A percentile compares a stretch with the other conserved stretches of the same genome.
These are phyloP conservation scores for Dioctria rufipes DNA, from an alignment of 2,888 invertebrate species.

Conservation along the genomic window DNA sequence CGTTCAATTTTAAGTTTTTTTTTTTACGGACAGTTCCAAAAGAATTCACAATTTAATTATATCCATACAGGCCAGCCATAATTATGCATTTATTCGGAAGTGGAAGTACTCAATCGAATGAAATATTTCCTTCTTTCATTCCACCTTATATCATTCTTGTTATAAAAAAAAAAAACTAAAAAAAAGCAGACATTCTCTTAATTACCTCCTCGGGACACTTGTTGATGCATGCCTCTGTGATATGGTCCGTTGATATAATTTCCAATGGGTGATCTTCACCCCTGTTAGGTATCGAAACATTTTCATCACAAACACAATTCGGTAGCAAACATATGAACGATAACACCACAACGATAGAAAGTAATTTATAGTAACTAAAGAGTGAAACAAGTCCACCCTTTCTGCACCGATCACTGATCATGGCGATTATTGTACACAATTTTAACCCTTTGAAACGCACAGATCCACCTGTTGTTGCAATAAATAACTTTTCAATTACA, in stretches of 20 bases:
- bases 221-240: slow-evolving; percentile 57
- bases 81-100: slow-evolving; percentile 10
- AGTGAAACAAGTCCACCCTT: slow-evolving; percentile 30
- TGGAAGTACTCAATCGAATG: slow-evolving; percentile 44
- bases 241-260: slow-evolving; percentile 56
- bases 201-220: slow-evolving; percentile 59
- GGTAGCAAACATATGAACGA: not conserved
- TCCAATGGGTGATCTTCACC: slow-evolving; percentile 53
- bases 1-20: no score
- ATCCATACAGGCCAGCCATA: not conserved
- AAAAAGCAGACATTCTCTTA: slow-evolving; percentile 9
- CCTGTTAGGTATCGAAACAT: slow-evolving; percentile 1
- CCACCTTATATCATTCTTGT: not conserved
- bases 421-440: slow-evolving; percentile 2
- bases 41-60: not conserved
- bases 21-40: not conserved
- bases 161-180: not conserved
- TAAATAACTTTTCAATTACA: slow-evolving; percentile 1
- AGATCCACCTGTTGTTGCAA: slow-evolving; percentile 25
- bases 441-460: not conserved
- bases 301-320: slow-evolving; percentile 9
- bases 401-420: slow-evolving; percentile 2
- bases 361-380: slow-evolving; percentile 11
- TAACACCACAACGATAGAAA: not conserved
- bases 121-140: not conserved